These are phyloP conservation scores for Gracilinanus agilis DNA, from an alignment of 2,113 vertebrate genomes.

Conservation along the genomic window DNA sequence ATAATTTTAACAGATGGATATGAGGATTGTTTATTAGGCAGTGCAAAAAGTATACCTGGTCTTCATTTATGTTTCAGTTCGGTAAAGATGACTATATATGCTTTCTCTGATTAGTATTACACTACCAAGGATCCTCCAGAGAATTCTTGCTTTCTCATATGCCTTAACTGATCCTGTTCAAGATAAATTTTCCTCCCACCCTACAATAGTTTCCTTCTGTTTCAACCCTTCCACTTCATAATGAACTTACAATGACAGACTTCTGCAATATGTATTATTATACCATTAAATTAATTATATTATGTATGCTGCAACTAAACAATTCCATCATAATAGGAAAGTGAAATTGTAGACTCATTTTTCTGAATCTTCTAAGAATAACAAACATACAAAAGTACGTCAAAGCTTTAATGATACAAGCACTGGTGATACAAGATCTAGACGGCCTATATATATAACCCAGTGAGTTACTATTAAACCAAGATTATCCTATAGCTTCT, in stretches of 20 bases:
- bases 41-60: neutral
- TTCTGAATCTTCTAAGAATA: slow-evolving; percentile 58
- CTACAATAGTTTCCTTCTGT: slow-evolving; percentile 50
- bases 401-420: neutral
- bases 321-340: slow-evolving; percentile 42
- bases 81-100: neutral
- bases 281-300: slow-evolving; percentile 69
- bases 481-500: neutral
- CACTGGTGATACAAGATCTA: neutral
- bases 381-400: neutral
- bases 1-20: neutral
- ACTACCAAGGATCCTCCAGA: neutral
- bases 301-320: slow-evolving; percentile 58
- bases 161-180: slow-evolving; percentile 38
- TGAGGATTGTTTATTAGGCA: neutral
- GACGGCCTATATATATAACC: neutral
- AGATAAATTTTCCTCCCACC: slow-evolving; percentile 42
- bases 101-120: neutral
- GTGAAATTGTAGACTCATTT: slow-evolving; percentile 59
- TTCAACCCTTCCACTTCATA: slow-evolving; percentile 14
- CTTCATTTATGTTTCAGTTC: neutral
- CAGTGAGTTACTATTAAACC: slow-evolving; percentile 1
- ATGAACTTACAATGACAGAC: slow-evolving; percentile 70
- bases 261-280: slow-evolving; percentile 39
- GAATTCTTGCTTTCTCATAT: slow-evolving; percentile 39